Percentiles rank a stretch among this genome's conserved stretches.
Conservation (phyloP, 2,113 vertebrate species). For the Gasterosteus nipponicus region DNA sequence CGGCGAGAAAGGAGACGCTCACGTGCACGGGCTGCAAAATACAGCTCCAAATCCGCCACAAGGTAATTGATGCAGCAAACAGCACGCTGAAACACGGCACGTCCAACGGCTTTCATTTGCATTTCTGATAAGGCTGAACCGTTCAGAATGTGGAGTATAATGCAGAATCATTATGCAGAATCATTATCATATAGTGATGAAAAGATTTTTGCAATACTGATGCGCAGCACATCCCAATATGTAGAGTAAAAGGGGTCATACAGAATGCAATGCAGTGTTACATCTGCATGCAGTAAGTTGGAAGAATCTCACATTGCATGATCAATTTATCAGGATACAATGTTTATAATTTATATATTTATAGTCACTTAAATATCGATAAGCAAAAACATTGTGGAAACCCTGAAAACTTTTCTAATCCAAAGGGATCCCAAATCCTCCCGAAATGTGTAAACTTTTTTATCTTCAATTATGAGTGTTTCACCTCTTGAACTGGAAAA, state of each 20-base stretch:
- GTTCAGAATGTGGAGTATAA: neutral
- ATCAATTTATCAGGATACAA: neutral
- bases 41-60: neutral
- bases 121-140: neutral
- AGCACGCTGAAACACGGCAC: neutral
- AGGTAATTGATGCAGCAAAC: conserved; percentile 2
- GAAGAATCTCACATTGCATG: neutral
- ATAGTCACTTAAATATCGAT: too few relatives aligned
- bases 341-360: too few relatives aligned
- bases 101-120: neutral
- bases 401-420: neutral
- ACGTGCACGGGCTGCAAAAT: conserved; percentile 18
- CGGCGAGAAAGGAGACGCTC: conserved; percentile 6
- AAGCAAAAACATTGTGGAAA: neutral
- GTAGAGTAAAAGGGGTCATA: neutral
- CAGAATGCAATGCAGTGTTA: neutral
- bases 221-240: neutral
- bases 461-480: neutral
- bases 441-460: neutral
- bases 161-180: neutral
- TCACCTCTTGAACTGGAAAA: neutral
- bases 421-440: neutral
- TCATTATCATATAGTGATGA: neutral
- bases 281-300: neutral
- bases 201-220: neutral